Conservation (phyloP, 2,888 invertebrate species). For the Calliopum simillimum region DNA sequence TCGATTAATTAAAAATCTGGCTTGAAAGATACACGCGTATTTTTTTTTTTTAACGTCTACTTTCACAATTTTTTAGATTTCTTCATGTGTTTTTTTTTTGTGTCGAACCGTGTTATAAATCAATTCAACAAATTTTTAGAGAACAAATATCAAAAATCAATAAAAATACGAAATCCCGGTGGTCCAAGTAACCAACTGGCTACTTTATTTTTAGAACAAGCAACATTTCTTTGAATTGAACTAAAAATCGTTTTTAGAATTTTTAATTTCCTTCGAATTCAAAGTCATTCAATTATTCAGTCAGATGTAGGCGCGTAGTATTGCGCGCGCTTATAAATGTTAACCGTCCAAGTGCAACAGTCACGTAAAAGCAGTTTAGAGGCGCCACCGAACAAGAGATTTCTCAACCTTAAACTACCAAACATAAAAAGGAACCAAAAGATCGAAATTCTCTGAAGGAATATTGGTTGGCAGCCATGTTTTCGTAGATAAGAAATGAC, state of each 20-base stretch:
- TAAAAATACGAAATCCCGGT: too few relatives aligned
- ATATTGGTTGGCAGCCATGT: too few relatives aligned
- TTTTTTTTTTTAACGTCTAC: too few relatives aligned
- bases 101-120: too few relatives aligned
- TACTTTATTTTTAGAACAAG: not conserved
- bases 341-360: constrained; percentile 41
- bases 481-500: too few relatives aligned
- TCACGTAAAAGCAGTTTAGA: constrained; percentile 49
- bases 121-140: too few relatives aligned
- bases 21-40: too few relatives aligned
- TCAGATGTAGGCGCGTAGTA: not conserved
- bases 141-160: too few relatives aligned
- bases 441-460: not conserved
- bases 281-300: constrained; percentile 25
- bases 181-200: too few relatives aligned
- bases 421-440: not conserved
- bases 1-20: too few relatives aligned
- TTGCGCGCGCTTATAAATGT: not conserved
- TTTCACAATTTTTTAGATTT: too few relatives aligned
- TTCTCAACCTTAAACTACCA: not conserved
- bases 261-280: constrained; percentile 40
- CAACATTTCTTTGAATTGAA: constrained; percentile 1
- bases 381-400: constrained; percentile 44
- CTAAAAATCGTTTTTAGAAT: constrained; percentile 42
- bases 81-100: too few relatives aligned